Conservation (phyloP, 2,113 vertebrate species). For the Rafetus swinhoei region DNA sequence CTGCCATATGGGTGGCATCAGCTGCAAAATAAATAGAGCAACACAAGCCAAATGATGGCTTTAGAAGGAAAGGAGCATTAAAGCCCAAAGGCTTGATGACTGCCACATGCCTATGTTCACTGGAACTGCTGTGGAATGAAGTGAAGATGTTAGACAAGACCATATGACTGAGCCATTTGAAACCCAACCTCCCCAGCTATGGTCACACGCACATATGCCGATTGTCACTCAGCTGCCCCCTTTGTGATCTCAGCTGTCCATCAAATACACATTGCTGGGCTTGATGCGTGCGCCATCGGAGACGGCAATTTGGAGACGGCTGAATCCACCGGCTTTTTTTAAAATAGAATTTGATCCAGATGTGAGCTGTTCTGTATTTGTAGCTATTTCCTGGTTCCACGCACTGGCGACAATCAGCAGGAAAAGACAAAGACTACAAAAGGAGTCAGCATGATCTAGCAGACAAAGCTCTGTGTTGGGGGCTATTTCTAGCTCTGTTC, state of each 20-base stretch:
- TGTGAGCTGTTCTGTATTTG: not conserved
- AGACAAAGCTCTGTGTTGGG: not conserved
- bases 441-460: not conserved
- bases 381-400: not conserved
- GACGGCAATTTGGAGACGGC: not conserved
- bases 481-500: not conserved
- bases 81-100: not conserved
- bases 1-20: not conserved
- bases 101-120: not conserved
- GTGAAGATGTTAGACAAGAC: not conserved
- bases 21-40: not conserved
- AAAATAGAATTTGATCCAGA: not conserved
- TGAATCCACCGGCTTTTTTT: not conserved
- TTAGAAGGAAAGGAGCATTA: not conserved
- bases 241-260: not conserved
- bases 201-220: not conserved
- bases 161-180: not conserved
- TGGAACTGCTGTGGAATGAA: not conserved
- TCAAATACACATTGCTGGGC: not conserved
- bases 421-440: not conserved
- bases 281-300: not conserved
- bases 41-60: not conserved
- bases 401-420: not conserved
- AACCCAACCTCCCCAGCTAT: not conserved
- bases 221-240: not conserved